These are phyloP conservation scores for Druon quercuslanigerum DNA, from an alignment of 1,140 invertebrate genomes.

Conservation along the genomic window DNA sequence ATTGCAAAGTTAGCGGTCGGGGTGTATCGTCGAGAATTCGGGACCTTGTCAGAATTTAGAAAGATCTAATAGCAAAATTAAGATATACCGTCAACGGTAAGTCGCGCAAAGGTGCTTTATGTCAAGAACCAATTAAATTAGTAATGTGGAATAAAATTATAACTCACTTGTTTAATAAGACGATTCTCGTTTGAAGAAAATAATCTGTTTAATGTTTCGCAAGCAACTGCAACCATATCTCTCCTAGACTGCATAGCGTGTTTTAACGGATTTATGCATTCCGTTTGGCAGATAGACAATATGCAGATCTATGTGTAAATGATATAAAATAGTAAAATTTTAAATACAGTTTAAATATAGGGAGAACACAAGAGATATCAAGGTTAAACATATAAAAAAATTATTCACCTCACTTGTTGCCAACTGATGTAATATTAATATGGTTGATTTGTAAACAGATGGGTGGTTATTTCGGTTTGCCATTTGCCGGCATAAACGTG, in stretches of 20 bases:
- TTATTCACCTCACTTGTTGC: constrained; percentile 85
- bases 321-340: constrained; percentile 38
- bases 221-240: constrained; percentile 89
- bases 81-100: too few species aligned
- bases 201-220: constrained; percentile 91
- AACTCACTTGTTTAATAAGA: constrained; percentile 85
- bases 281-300: constrained; percentile 84
- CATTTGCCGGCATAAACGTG: constrained; percentile 89
- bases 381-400: constrained; percentile 20
- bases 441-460: constrained; percentile 84
- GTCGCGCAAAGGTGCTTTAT: neutral
- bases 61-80: too few species aligned
- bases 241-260: constrained; percentile 89
- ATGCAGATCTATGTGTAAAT: constrained; percentile 82
- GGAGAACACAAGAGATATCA: too few species aligned
- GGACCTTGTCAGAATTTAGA: too few species aligned
- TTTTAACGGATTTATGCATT: constrained; percentile 89
- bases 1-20: too few species aligned
- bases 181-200: constrained; percentile 90
- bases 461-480: constrained; percentile 77
- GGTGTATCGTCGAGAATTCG: too few species aligned
- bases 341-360: neutral
- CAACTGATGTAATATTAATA: constrained; percentile 91
- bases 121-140: constrained; percentile 24
- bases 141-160: constrained; percentile 19